Base-by-base conservation (phyloP, 2,797 vertebrate genomes). In the Cirrhinus mrigala region DNA sequence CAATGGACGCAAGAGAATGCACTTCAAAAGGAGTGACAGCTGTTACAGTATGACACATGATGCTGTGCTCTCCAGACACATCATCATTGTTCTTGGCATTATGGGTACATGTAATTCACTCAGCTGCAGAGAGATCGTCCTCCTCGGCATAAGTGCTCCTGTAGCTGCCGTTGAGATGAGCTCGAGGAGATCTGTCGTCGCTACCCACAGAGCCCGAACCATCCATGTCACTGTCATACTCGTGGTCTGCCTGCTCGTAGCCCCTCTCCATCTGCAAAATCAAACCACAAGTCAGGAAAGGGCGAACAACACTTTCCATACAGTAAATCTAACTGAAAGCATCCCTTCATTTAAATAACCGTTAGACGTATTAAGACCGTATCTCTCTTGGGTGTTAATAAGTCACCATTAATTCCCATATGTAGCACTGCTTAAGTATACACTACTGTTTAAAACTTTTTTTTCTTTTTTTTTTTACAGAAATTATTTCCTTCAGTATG, bases 141-240 rank as follows among this genome's bases (percentile, higher is more conserved):
- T 94, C 95, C 66, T 96, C 86, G 5, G 88, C 0, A 8, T 83
- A 87, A 69, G 88, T 46, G 89, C 68, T 93, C 89, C 94, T 94
- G 93, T 96, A 97, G 93, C 95, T 97, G 82, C 97, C 98, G 3
- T 98, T 99, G 85, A 97, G 97, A 68, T 96, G 95, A 27, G 92
- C 85, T 77, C 92, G 91, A 71, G 94, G 94, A 1, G 94, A 91
- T 89, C 93, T 79, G 89, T 96, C 91, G 90, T 93, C 86, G 50
- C 90, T 89, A 48, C 82, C 91, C 7, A 66, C 66, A 0, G 93
- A 84, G 12, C 91, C 92, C 0, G 95, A 95, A 69, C 87, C 93
- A 58, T 93, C 96, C 86, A 96, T 92, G 85, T 94, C 93, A 40
- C 93, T 95, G 40, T 92, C 92, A 79, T 89, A 91, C 87, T 90